Evolutionary conservation across 2,888 invertebrate genomes (phyloP).

Genomic region (Carterocephalus palaemon): DNA sequence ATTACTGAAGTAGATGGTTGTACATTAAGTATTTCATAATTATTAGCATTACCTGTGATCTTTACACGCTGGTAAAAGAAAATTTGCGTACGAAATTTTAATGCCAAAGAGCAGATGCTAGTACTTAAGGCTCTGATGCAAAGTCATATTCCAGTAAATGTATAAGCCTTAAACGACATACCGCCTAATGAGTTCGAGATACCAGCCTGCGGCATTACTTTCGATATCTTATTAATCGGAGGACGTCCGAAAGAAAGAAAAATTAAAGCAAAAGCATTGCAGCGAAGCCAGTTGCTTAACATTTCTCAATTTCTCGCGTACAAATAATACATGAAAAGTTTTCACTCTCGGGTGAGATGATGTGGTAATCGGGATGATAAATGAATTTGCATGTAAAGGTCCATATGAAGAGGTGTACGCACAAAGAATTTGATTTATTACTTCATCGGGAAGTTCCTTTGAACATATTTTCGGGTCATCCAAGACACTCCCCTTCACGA

Average conservation of each 20-base stretch:
- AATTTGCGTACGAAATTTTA: too few species aligned
- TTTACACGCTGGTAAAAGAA: too few species aligned
- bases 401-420: constrained; percentile 53
- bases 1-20: too few species aligned
- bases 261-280: constrained; percentile 29
- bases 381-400: constrained; percentile 50
- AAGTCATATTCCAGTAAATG: too few species aligned
- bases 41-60: too few species aligned
- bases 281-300: constrained; percentile 32
- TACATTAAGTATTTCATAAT: too few species aligned
- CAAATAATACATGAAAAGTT: constrained; percentile 36
- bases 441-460: constrained; percentile 59
- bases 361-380: constrained; percentile 55
- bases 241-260: constrained; percentile 25
- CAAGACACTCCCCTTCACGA: constrained; percentile 69
- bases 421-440: constrained; percentile 72
- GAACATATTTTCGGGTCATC: constrained; percentile 64
- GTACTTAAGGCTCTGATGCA: constrained; percentile 4
- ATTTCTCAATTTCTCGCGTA: constrained; percentile 35
- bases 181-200: constrained; percentile 20
- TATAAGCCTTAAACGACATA: constrained; percentile 18
- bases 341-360: constrained; percentile 29
- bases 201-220: constrained; percentile 1
- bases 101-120: not conserved
- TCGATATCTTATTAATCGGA: constrained; percentile 24